A percentile compares a stretch with the other conserved stretches of the same genome.
phyloP scores from a whole-genome alignment of 1,140 invertebrate species.

The Parapsyche elsis region DNA sequence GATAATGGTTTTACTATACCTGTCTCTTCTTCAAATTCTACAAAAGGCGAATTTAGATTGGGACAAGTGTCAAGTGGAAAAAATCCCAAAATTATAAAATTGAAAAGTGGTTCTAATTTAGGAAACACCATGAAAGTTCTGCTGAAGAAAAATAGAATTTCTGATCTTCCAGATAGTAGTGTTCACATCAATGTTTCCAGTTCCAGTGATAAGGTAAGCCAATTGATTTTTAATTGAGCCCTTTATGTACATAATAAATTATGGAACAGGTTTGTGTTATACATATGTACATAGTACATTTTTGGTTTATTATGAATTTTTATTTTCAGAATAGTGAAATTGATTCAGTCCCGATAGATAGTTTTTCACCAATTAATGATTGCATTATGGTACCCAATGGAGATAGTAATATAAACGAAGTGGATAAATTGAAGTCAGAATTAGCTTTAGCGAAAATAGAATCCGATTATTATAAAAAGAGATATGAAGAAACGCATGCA shows the following conservation, averaged over 20 bases:
- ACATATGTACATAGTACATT: too few species aligned
- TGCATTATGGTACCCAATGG: conserved; percentile 24
- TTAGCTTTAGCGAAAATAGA: conserved; percentile 42
- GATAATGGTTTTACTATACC: not conserved
- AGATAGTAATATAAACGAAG: conserved; percentile 28
- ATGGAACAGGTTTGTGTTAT: too few species aligned
- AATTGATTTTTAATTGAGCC: not conserved
- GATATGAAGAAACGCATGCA: conserved; percentile 29
- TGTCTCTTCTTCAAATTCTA: not conserved
- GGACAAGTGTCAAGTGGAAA: conserved; percentile 28
- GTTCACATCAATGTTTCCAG: not conserved
- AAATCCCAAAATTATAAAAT: conserved; percentile 50
- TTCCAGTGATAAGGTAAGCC: not conserved
- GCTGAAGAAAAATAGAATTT: conserved; percentile 42
- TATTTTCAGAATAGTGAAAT: conserved; percentile 13
- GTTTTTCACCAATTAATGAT: conserved; percentile 27
- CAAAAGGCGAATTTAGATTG: conserved; percentile 45
- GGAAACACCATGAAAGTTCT: conserved; percentile 50
- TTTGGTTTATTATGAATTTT: too few species aligned
- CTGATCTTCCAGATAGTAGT: not conserved
- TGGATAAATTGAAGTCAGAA: conserved; percentile 47
- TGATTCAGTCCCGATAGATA: not conserved
- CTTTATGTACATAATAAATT: not conserved
- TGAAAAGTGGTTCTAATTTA: conserved; percentile 48
- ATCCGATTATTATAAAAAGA: conserved; percentile 50